Evolutionary conservation across 1,140 invertebrate genomes (phyloP).

Genomic region (Sipha flava): DNA sequence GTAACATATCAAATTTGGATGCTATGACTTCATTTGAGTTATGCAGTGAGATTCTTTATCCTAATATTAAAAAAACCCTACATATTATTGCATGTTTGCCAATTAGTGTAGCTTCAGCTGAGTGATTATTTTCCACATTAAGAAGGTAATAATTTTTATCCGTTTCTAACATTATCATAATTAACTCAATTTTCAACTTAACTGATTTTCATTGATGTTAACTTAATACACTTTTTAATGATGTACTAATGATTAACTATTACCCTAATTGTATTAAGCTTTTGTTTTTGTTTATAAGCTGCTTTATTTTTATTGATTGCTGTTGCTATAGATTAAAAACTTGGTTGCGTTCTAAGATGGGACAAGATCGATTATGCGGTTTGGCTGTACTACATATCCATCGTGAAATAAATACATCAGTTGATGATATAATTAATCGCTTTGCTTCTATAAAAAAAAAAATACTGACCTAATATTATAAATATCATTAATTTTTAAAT

Average conservation of each 20-base stretch:
- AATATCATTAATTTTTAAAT: too few species aligned
- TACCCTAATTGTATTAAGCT: too few species aligned
- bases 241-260: too few species aligned
- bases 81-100: not conserved
- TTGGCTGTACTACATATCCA: not conserved
- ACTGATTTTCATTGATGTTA: too few species aligned
- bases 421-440: not conserved
- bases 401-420: not conserved
- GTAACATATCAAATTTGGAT: not conserved
- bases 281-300: too few species aligned
- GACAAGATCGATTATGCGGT: not conserved
- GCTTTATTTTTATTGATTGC: not conserved
- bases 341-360: not conserved
- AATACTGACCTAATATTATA: not conserved
- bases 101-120: not conserved
- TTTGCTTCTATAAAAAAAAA: not conserved
- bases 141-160: not conserved
- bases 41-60: not conserved
- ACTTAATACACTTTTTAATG: too few species aligned
- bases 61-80: not conserved
- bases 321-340: not conserved
- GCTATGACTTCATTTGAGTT: not conserved
- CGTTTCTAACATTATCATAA: too few species aligned
- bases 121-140: not conserved
- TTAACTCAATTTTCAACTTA: too few species aligned